Conservation (phyloP, 92 coral and sea anemone species). For the Palythoa heliodiscus region DNA sequence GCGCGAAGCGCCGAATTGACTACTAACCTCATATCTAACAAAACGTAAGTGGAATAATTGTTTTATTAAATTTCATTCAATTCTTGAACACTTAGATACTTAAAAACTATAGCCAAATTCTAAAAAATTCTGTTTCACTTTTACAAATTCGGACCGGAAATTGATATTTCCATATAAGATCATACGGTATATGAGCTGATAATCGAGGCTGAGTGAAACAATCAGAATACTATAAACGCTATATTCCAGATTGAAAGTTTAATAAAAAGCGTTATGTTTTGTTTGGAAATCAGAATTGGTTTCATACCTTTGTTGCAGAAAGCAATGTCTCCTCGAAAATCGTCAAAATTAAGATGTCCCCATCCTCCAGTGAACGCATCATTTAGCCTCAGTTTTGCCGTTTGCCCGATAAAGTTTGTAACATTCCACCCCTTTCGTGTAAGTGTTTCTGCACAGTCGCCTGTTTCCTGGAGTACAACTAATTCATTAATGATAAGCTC, state of each 20-base stretch:
- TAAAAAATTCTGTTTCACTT: too few species aligned
- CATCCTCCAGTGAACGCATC: background rate
- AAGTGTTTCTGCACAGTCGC: background rate
- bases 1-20: too few species aligned
- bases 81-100: too few species aligned
- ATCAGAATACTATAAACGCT: too few species aligned
- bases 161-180: too few species aligned
- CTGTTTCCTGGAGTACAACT: background rate
- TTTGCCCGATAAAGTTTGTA: slow-evolving; percentile 6
- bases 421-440: slow-evolving; percentile 3
- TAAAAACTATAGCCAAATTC: too few species aligned
- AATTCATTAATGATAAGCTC: slow-evolving; percentile 10
- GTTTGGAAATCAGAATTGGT: background rate
- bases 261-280: background rate
- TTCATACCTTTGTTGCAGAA: slow-evolving; percentile 22
- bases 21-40: too few species aligned
- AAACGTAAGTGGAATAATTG: too few species aligned
- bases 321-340: slow-evolving; percentile 25
- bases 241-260: too few species aligned
- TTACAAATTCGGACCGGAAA: too few species aligned
- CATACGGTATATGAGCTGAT: too few species aligned
- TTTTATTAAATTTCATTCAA: background rate
- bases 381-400: background rate
- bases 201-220: too few species aligned
- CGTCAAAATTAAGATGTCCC: slow-evolving; percentile 38